phyloP scores from a whole-genome alignment of 2,888 invertebrate species.

The Acanthosepion lycidas region DNA sequence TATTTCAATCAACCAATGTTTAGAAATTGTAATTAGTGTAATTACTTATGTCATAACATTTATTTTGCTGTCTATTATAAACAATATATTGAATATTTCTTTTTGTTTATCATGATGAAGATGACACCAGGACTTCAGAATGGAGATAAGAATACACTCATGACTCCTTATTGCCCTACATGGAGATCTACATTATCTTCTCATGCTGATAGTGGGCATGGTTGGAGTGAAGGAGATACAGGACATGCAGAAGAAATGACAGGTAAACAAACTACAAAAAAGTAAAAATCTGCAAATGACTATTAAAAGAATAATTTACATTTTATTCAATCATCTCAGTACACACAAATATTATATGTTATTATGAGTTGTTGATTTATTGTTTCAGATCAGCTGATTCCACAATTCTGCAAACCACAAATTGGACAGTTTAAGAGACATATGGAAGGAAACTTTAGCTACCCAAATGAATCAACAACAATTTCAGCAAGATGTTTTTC shows the following conservation, averaged over 20 bases:
- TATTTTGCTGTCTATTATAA: too few species aligned
- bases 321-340: neutral
- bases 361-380: neutral
- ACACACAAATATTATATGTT: neutral
- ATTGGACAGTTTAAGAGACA: neutral
- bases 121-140: neutral
- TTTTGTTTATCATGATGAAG: neutral
- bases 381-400: neutral
- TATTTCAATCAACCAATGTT: too few species aligned
- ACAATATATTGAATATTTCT: too few species aligned
- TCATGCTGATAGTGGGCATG: neutral
- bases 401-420: neutral
- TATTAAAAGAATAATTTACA: too few species aligned
- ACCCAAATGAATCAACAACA: neutral
- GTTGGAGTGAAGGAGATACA: neutral
- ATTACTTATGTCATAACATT: too few species aligned
- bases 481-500: neutral
- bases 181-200: neutral
- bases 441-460: neutral
- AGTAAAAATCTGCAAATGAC: too few species aligned
- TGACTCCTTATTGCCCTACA: neutral
- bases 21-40: neutral
- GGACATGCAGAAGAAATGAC: neutral
- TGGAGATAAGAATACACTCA: neutral
- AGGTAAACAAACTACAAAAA: neutral